Percentiles rank a stretch among this genome's conserved stretches.
Conservation (phyloP, 53 echinoderm and acorn worm species). For the Arbacia lixula region DNA sequence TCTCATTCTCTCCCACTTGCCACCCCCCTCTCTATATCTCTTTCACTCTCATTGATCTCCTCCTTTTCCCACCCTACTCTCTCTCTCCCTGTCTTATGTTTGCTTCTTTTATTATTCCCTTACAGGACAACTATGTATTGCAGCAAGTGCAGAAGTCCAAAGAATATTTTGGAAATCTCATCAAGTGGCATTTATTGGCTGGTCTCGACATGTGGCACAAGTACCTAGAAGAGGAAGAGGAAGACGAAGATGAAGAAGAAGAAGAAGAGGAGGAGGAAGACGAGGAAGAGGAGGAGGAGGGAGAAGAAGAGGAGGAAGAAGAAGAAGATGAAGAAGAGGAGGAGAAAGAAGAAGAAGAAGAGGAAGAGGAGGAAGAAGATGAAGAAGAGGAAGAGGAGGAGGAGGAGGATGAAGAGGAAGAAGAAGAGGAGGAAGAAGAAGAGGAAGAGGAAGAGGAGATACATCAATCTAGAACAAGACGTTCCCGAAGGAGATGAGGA, state of each 20-base stretch:
- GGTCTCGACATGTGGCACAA: constrained; percentile 47
- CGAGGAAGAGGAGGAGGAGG: constrained; percentile 6
- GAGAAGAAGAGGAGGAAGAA: background rate
- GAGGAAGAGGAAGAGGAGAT: constrained; percentile 26
- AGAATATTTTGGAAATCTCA: constrained; percentile 64
- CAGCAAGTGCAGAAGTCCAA: constrained; percentile 62
- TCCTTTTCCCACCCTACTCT: too few relatives aligned
- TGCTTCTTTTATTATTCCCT: background rate
- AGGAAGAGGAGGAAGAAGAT: constrained; percentile 2
- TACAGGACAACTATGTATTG: constrained; percentile 48
- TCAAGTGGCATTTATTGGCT: constrained; percentile 64
- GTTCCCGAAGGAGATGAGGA: constrained; percentile 21
- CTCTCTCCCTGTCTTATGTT: background rate
- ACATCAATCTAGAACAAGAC: too few relatives aligned
- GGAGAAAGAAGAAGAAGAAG: constrained; percentile 20
- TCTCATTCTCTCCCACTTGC: background rate
- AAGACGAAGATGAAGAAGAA: constrained; percentile 8
- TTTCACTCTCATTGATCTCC: background rate
- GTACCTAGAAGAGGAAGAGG: constrained; percentile 14
- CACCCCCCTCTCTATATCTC: background rate
- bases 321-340: background rate
- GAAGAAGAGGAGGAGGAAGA: constrained; percentile 38
- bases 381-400: constrained; percentile 41
- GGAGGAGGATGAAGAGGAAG: constrained; percentile 36
- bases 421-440: constrained; percentile 49